Conservation (phyloP, 2,113 vertebrate genomes). For the Clarias macrocephalus region DNA sequence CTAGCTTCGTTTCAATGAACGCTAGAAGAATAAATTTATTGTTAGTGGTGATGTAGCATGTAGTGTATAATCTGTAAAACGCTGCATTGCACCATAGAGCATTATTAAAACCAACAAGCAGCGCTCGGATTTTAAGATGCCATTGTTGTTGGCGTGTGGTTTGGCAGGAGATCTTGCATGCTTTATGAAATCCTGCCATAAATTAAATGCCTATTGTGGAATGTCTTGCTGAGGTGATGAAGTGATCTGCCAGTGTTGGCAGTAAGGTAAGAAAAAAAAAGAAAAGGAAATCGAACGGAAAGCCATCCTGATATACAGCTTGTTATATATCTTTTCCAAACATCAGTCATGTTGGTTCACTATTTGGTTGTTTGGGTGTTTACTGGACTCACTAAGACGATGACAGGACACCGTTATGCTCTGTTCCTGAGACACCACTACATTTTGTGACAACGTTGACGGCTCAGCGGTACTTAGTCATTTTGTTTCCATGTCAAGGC, state of each 20-base stretch:
- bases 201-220: background rate
- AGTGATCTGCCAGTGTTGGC: background rate
- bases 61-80: conserved; percentile 3
- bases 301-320: background rate
- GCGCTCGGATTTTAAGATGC: background rate
- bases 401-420: background rate
- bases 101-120: background rate
- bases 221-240: background rate
- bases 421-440: background rate
- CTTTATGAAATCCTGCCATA: background rate
- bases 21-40: background rate
- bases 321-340: background rate
- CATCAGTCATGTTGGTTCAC: background rate
- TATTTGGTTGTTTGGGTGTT: background rate
- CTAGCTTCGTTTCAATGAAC: background rate
- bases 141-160: background rate
- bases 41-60: background rate
- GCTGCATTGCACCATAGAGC: background rate
- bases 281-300: no score
- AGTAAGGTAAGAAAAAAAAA: background rate
- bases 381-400: background rate
- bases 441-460: background rate
- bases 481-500: background rate
- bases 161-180: conserved; percentile 8
- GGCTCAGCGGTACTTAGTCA: background rate